Evolutionary conservation across 35 echinoderm and acorn worm species (phyloP).

Genomic region (Apostichopus parvimensis): DNA sequence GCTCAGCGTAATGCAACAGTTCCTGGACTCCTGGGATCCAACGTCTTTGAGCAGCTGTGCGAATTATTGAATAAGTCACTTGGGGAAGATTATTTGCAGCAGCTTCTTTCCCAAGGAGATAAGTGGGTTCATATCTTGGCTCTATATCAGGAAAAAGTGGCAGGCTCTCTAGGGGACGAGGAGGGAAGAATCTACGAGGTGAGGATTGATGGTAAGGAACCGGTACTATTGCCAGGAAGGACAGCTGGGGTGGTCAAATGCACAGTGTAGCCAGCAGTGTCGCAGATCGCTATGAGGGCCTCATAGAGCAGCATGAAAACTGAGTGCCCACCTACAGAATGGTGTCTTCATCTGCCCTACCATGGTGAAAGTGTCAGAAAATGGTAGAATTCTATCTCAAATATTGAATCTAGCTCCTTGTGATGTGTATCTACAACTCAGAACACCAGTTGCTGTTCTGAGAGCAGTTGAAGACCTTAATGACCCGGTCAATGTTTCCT

Average conservation of each 20-base stretch:
- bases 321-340: slow-evolving; percentile 38
- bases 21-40: neutral
- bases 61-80: neutral
- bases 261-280: slow-evolving; percentile 3
- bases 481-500: neutral
- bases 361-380: slow-evolving; percentile 16
- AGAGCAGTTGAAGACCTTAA: neutral
- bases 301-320: slow-evolving; percentile 52
- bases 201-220: slow-evolving; percentile 31
- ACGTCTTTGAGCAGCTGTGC: neutral
- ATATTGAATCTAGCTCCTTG: slow-evolving; percentile 47
- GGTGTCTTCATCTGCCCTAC: slow-evolving; percentile 54
- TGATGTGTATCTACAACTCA: slow-evolving; percentile 57
- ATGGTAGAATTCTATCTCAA: slow-evolving; percentile 53
- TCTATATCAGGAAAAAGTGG: slow-evolving; percentile 19
- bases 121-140: slow-evolving; percentile 48
- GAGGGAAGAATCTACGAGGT: slow-evolving; percentile 5
- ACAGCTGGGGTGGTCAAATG: slow-evolving; percentile 29
- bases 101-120: neutral
- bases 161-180: neutral
- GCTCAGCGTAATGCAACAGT: neutral
- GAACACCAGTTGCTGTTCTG: neutral
- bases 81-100: neutral
- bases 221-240: slow-evolving; percentile 54
- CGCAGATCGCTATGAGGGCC: neutral